phyloP scores from a whole-genome alignment of 2,888 invertebrate genomes.

The Lamellibrachia columna region DNA sequence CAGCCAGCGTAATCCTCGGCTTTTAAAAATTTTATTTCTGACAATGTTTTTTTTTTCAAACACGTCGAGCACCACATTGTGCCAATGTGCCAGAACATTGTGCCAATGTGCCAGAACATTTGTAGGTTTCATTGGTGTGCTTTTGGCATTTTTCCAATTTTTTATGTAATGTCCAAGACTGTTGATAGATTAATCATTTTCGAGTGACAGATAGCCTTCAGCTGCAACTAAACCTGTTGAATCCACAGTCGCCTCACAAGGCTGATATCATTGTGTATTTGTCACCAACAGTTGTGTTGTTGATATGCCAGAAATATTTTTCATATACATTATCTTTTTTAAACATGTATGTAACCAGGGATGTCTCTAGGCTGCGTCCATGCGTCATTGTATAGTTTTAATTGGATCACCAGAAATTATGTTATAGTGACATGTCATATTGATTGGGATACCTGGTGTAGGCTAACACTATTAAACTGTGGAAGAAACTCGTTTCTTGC shows the following conservation, averaged over 20 bases:
- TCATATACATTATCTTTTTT: not conserved
- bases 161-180: not conserved
- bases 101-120: not conserved
- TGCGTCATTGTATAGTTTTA: too few species aligned
- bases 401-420: too few species aligned
- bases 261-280: not conserved
- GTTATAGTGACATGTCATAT: too few species aligned
- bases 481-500: too few species aligned
- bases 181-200: not conserved
- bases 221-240: conserved; percentile 1
- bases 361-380: too few species aligned
- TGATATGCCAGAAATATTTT: too few species aligned
- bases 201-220: not conserved
- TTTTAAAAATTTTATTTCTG: too few species aligned
- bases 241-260: not conserved
- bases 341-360: too few species aligned
- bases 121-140: not conserved
- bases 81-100: not conserved
- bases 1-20: too few species aligned
- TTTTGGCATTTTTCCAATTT: not conserved
- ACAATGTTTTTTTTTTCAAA: not conserved
- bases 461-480: too few species aligned
- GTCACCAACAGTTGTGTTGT: not conserved
- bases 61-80: not conserved
- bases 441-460: too few species aligned